Evolutionary conservation across 2,113 vertebrate genomes (phyloP), one percentile per base, ranked within the genome.

Genomic region (Nycticorax nycticorax): DNA sequence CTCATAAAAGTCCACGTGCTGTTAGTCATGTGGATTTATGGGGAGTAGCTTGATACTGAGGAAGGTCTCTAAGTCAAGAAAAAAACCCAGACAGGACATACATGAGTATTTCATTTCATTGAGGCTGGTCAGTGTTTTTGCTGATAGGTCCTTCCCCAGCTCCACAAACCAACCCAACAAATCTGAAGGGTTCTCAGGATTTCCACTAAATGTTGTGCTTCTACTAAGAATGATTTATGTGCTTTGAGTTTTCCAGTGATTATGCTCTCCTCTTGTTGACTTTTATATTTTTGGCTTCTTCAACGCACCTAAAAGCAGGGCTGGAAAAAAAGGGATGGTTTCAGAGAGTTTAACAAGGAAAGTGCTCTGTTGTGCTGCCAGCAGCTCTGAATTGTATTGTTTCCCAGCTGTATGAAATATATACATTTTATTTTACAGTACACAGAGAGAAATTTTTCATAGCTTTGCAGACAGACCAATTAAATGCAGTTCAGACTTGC

Each of bases 351-450:
- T 97, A 96, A 96, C 79, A 92, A 92, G 78, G 50, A 66, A 93
- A 98, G 79, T 60, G 32, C 91, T 97, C 90, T 95, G 87, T 95
- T 94, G 91, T 96, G 69, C 59, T 98, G 92, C 95, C 97, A 98
- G 71, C 67, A 83, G 69, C 81, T 94, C 69, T 95, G 89, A 97
- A 97, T 92, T 97, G 88, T 71, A 92, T 73, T 96, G 84, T 97
- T 97, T 96, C 73, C 89, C 77, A 96, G 91, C 95, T 97, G 67
- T 82, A 75, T 93, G 85, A 96, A 96, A 92, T 95, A 87, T 41
- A 93, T 92, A 50, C 23, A 92, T 95, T 97, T 93, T 85, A 93
- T 95, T 95, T 97, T 96, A 95, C 21, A 73, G 74, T 86, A 95
- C 56, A 96, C 92, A 97, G 75, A 68, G 30, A 93, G 69, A 64